Base-by-base conservation (phyloP, 2,888 invertebrate genomes). In the Adelphocoris suturalis region DNA sequence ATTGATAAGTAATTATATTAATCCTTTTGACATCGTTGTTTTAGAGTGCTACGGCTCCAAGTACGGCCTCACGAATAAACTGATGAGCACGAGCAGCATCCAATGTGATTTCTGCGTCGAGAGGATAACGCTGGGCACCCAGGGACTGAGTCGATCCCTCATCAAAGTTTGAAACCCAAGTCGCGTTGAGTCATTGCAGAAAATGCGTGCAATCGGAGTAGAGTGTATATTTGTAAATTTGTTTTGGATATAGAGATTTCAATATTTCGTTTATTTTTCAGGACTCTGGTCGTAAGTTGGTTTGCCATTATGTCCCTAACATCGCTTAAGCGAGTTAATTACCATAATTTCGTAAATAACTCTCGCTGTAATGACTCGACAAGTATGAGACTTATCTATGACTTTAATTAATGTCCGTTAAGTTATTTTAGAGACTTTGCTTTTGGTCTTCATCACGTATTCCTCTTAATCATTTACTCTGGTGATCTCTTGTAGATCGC, bases 11-110 rank as follows among this genome's bases (percentile, higher is more conserved):
- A n/a, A n/a, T n/a, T n/a, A n/a, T n/a, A n/a, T n/a, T n/a, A n/a
- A 37, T 4, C 37, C 16, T 52, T 52, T 52, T 52, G 2, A 5
- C 52, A 2, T 52, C 52, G 13, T 89, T 75, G 47, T 91, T 91
- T 52, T 86, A 91, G 91, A 91, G 37, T 90, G 90, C 86, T 90
- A 90, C 85, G 88, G 61, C 80, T 57, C 85, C 52, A 90, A 90
- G 88, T 91, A 90, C 48, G 89, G 86, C 37, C 37, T 89, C 27
- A 90, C 87, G 75, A 90, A 68, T 14, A 81, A 89, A 57, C 81
- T 81, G 16, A 37, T 78, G 16, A 90, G 75, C 52, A 57, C 78
- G 23, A 90, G 86, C 86, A 82, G 90, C 81, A 82, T 90, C 80
- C 90, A 90, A 52, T 90, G 90, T 55, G 90, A 90, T 47, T 23